Conservation (phyloP, 2,888 invertebrate genomes). For the Linyphia triangularis region DNA sequence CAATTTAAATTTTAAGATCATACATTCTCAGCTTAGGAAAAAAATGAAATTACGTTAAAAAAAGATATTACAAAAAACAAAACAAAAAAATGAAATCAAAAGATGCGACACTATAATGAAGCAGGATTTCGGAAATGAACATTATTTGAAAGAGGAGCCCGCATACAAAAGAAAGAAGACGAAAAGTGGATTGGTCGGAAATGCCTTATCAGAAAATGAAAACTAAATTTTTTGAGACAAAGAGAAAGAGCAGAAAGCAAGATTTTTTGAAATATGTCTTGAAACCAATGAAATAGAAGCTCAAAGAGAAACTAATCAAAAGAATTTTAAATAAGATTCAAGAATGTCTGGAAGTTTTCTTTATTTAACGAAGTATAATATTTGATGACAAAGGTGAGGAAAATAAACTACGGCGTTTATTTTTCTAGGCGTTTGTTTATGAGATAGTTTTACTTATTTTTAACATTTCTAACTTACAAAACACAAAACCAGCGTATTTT, state of each 20-base stretch:
- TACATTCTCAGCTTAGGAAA: background rate
- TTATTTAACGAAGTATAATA: background rate
- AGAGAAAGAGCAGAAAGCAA: background rate
- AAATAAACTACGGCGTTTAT: too few relatives aligned
- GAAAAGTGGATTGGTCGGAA: constrained; percentile 51
- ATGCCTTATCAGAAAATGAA: constrained; percentile 57
- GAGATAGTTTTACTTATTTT: too few relatives aligned
- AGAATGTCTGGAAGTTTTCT: background rate
- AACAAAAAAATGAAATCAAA: background rate
- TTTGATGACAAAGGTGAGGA: background rate
- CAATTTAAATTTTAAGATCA: background rate
- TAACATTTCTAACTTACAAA: too few relatives aligned
- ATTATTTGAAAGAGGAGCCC: background rate
- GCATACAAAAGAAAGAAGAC: background rate
- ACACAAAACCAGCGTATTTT: too few relatives aligned
- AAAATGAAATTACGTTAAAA: background rate
- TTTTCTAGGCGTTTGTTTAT: too few relatives aligned
- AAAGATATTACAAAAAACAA: background rate
- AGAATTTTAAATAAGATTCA: background rate
- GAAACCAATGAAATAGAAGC: background rate
- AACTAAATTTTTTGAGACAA: constrained; percentile 30
- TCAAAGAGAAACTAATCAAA: background rate
- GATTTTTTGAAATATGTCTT: background rate
- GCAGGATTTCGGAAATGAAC: background rate
- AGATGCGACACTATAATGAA: too few relatives aligned